Base-by-base conservation (phyloP, 1,140 invertebrate genomes). In the Nasonia giraulti region DNA sequence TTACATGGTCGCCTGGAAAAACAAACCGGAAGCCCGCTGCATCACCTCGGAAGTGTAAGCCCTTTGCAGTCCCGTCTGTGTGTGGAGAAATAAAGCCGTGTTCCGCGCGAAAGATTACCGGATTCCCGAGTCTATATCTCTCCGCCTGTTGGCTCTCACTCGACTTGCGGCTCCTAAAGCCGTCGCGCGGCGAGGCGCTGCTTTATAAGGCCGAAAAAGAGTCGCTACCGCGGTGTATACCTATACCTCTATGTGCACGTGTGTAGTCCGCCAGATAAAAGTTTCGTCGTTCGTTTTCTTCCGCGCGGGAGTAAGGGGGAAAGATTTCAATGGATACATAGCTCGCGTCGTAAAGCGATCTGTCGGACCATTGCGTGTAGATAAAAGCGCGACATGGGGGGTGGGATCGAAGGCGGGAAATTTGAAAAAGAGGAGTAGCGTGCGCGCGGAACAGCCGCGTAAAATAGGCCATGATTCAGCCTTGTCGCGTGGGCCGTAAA, bases 101-200 rank as follows among this genome's bases (percentile, higher is more conserved):
- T 89, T 88, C 86, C 87, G 86, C 87, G 77, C 87, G 89, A 87
- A 89, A 88, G 87, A 89, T 89, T 89, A 88, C 88, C 86, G 88
- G 89, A 87, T 88, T 87, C 84, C 86, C 84, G 86, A 84, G 80
- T 85, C 77, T 80, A 44, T 87, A 79, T 66, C 50, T 87, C 79
- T 68, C 55, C 7, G 17, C 20, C 55, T 5, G 17, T 7, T 20
- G 55, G 37, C 85, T 76, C 40, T 77, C 27, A 55, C 37, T 75
- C 50, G 55, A 75, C 83, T 87, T 71, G 77, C n/a, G 85, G 83
- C 82, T 73, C 80, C 75, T 75, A 69, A 37, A 33, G 11, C 82
- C n/a, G 50, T 71, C 73, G 17, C 80, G 82, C 12, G 82, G 69
- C 11, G 73, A 44, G 69, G 69, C 71, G 75, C 74, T 75, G 74